Evolutionary conservation across 2,888 invertebrate genomes (phyloP).

Genomic region (Aphodius sticticus): DNA sequence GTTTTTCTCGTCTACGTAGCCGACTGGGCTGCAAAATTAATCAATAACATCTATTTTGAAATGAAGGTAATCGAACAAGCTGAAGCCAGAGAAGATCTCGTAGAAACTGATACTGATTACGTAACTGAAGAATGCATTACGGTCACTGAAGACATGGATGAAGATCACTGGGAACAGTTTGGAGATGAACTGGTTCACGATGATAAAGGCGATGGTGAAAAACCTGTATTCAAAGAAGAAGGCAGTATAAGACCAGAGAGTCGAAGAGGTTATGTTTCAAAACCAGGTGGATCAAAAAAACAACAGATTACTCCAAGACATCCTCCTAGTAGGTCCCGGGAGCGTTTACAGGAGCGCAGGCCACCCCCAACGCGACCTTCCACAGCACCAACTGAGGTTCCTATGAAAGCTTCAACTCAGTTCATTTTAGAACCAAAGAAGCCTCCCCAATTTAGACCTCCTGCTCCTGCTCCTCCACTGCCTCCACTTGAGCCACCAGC

Average conservation of each 20-base stretch:
- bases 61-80: conserved; percentile 42
- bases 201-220: background rate
- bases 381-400: background rate
- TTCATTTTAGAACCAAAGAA: background rate
- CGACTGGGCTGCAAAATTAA: conserved; percentile 57
- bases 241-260: background rate
- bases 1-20: conserved; percentile 52
- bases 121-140: conserved; percentile 12
- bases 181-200: background rate
- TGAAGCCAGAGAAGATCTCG: conserved; percentile 15
- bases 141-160: background rate
- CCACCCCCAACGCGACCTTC: background rate
- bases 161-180: background rate
- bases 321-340: too few species aligned
- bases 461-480: too few species aligned
- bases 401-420: background rate
- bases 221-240: background rate
- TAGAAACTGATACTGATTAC: background rate
- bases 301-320: background rate
- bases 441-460: too few species aligned
- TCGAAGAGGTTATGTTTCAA: background rate
- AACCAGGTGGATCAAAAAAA: background rate
- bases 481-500: too few species aligned
- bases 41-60: conserved; percentile 55
- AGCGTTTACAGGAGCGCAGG: background rate